These are phyloP conservation scores for Bolinopsis microptera DNA, from an alignment of 37 sponge, comb jelly and placozoan species.

Conservation along the genomic window DNA sequence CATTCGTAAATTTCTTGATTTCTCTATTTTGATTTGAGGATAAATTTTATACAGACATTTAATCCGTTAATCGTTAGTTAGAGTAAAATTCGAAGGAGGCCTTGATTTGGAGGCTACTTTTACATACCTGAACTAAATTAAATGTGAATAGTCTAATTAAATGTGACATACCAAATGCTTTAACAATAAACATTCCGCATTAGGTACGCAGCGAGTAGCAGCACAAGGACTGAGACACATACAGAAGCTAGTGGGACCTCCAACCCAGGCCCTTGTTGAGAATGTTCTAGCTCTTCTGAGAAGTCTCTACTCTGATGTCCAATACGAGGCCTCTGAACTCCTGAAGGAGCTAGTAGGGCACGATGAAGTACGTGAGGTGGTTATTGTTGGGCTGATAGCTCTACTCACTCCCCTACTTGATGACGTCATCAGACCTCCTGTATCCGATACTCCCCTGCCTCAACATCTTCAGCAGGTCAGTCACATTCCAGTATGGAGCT, in stretches of 20 bases:
- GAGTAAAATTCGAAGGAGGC: too few relatives aligned
- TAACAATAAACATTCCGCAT: background rate
- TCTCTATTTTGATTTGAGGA: too few relatives aligned
- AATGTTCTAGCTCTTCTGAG: conserved; percentile 81
- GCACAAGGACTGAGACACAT: conserved; percentile 1
- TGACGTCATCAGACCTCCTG: conserved; percentile 24
- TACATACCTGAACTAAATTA: background rate
- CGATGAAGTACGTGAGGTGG: conserved; percentile 81
- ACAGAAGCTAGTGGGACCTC: conserved; percentile 82
- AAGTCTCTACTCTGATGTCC: conserved; percentile 82
- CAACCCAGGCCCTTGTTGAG: conserved; percentile 82
- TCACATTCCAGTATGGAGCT: too few relatives aligned
- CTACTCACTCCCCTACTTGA: conserved; percentile 74
- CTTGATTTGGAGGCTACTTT: background rate
- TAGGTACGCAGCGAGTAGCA: conserved; percentile 21
- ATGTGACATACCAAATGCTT: background rate
- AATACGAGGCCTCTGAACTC: conserved; percentile 78
- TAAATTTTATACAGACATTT: too few relatives aligned
- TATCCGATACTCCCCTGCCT: conserved; percentile 27
- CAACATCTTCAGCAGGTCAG: conserved; percentile 58
- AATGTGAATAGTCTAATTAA: background rate
- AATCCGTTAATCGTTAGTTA: too few relatives aligned
- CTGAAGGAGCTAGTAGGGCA: conserved; percentile 72
- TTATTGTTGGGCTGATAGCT: conserved; percentile 78
- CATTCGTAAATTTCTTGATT: too few relatives aligned